Evolutionary conservation across 1,140 invertebrate species (phyloP), one percentile per base, ranked within the genome.

Genomic region (Drosophila sproati): DNA sequence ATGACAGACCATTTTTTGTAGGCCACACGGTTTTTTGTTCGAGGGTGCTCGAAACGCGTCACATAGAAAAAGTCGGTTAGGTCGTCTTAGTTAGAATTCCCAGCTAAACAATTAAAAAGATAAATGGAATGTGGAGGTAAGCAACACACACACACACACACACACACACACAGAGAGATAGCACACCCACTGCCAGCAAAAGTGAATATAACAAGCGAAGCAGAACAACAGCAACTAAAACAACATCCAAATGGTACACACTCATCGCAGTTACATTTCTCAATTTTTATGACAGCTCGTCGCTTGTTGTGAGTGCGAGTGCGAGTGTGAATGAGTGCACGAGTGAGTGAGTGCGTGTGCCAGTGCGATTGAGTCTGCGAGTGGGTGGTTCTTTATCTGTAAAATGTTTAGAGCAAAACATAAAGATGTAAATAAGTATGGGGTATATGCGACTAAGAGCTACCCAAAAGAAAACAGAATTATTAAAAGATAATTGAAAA

Each of bases 241-340:
- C 60, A 70, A 59, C 48, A 80, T 47, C 35, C 72, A 87, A 88
- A 82, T 77, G 79, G 72, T 61, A 63, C 73, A 77, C 60, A 71
- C 79, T 87, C 73, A 74, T 74, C 37, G 51, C 69, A 71, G 57
- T 80, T 77, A 77, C 77, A 88, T 88, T 81, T 82, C 73, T 74
- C 77, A 88, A 88, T 88, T 83, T 88, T 80, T 80, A 80, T 82
- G 83, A 87, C 83, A 87, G 70, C 73, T 80, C 45, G 32, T 39
- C 20, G 20, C 20, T 20, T 20, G 20, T 20, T 20, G 20, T 61
- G 52, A 43, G 29, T 12, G 34, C 8, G 7, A 52, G 45, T 63
- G 34, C 6, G 35, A 39, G 7, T 59, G 12, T 45, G 35, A 35
- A 20, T 60, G 45, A 32, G 54, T 37, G 62, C 35, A 52, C 31